A percentile compares a stretch with the other conserved stretches of the same genome.
These are phyloP conservation scores for Piscicola geometra DNA, from an alignment of 2,888 invertebrate genomes.

Conservation along the genomic window DNA sequence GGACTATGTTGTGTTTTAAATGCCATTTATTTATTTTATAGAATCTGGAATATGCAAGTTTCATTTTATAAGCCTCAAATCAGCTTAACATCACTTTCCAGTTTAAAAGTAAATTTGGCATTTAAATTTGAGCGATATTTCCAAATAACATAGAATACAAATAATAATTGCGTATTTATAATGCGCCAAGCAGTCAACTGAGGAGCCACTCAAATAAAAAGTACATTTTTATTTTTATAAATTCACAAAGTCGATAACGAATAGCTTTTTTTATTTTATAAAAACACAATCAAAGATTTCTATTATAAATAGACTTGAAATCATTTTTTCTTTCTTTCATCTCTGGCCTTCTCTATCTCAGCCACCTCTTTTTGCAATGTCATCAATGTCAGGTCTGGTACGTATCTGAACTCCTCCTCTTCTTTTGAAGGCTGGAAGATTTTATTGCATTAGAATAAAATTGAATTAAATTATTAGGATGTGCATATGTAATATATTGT, in stretches of 20 bases:
- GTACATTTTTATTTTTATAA: too few relatives aligned
- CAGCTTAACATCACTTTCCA: neutral
- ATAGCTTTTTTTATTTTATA: too few relatives aligned
- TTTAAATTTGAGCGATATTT: neutral
- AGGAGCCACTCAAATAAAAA: too few relatives aligned
- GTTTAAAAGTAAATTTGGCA: neutral
- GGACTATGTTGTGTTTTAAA: too few relatives aligned
- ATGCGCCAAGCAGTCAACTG: too few relatives aligned
- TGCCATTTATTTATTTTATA: too few relatives aligned
- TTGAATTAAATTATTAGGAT: neutral
- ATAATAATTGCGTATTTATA: too few relatives aligned
- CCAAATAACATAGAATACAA: too few relatives aligned
- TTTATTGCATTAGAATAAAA: neutral
- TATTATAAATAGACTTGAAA: neutral
- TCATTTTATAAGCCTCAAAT: neutral
- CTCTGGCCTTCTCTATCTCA: conserved; percentile 58
- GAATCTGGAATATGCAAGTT: neutral
- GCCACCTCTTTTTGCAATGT: conserved; percentile 72
- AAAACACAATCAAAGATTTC: neutral
- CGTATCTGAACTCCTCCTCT: conserved; percentile 70
- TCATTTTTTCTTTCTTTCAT: conserved; percentile 45
- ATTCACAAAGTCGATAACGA: too few relatives aligned
- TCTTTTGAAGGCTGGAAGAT: conserved; percentile 61
- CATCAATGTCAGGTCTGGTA: conserved; percentile 76
- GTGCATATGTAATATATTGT: neutral